Percentiles rank a stretch among this genome's conserved stretches.
These are phyloP conservation scores for Glossophaga mutica DNA, from an alignment of 2,797 vertebrate genomes.

Conservation along the genomic window DNA sequence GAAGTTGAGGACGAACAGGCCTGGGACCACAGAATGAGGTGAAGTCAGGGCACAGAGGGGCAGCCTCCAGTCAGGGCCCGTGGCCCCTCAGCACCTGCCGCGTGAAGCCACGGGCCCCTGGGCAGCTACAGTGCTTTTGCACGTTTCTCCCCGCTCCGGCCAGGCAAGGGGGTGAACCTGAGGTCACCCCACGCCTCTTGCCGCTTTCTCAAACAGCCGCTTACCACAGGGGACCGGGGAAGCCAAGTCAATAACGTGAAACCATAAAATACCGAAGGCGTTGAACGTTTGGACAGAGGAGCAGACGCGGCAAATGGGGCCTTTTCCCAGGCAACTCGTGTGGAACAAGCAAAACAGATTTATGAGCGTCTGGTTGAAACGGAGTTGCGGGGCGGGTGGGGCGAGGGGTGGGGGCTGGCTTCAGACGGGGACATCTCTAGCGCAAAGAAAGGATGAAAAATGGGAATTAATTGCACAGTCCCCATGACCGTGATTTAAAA, in stretches of 20 bases:
- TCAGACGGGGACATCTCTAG: neutral
- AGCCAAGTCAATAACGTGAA: slow-evolving; percentile 70
- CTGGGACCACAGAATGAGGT: neutral
- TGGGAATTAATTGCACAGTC: neutral
- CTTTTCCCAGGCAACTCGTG: slow-evolving; percentile 66
- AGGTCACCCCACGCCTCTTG: slow-evolving; percentile 54
- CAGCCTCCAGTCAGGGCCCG: neutral
- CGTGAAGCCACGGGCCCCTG: neutral
- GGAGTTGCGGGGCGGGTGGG: neutral
- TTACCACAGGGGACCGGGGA: slow-evolving; percentile 45
- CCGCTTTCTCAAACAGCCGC: slow-evolving; percentile 38
- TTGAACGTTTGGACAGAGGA: slow-evolving; percentile 59
- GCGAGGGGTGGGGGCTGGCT: neutral
- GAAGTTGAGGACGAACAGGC: neutral
- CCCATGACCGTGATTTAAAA: neutral
- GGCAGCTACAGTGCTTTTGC: neutral
- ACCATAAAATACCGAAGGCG: slow-evolving; percentile 71
- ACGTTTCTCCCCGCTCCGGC: neutral
- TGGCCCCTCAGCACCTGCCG: neutral
- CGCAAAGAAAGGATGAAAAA: slow-evolving; percentile 5
- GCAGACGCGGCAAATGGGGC: slow-evolving; percentile 52
- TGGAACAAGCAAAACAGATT: slow-evolving; percentile 65
- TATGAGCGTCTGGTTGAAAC: slow-evolving; percentile 57
- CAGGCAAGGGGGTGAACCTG: slow-evolving; percentile 48
- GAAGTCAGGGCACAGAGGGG: neutral